Percentiles rank a stretch among this genome's conserved stretches.
phyloP scores from a whole-genome alignment of 1,140 invertebrate genomes.

The Gryllus bimaculatus region DNA sequence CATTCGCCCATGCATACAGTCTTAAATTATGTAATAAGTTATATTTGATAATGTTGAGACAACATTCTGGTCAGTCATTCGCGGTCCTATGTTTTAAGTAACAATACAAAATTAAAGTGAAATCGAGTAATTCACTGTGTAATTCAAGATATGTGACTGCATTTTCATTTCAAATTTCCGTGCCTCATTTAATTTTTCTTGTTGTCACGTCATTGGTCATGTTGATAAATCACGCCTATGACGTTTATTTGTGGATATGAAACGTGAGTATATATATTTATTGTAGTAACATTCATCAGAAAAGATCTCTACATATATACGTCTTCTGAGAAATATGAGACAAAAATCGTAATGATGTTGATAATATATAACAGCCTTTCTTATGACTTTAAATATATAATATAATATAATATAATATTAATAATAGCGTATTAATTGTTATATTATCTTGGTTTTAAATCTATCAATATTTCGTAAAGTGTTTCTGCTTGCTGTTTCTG shows the following conservation, averaged over 20 bases:
- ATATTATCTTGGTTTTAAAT: not conserved
- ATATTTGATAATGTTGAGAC: not conserved
- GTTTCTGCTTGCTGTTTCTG: not conserved
- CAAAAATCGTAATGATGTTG: constrained; percentile 1
- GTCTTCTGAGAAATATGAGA: not conserved
- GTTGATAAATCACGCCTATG: not conserved
- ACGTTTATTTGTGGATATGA: not conserved
- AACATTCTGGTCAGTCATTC: constrained; percentile 1
- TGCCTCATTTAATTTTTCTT: not conserved
- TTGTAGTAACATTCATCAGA: constrained; percentile 1
- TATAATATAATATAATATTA: not conserved
- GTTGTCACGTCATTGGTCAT: not conserved
- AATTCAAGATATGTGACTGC: not conserved
- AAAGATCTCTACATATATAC: constrained; percentile 5
- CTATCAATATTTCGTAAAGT: not conserved
- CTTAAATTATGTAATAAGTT: not conserved
- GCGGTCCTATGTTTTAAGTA: not conserved
- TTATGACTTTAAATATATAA: constrained; percentile 1
- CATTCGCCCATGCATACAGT: not conserved
- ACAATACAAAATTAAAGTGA: too few relatives aligned
- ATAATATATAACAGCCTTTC: not conserved
- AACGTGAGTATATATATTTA: constrained; percentile 2
- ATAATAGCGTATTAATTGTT: not conserved
- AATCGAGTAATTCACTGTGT: too few relatives aligned
- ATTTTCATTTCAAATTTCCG: not conserved